Percentiles rank a stretch among this genome's conserved stretches.
phyloP scores from a whole-genome alignment of 2,888 invertebrate species.

The Drosophila paramelanica region DNA sequence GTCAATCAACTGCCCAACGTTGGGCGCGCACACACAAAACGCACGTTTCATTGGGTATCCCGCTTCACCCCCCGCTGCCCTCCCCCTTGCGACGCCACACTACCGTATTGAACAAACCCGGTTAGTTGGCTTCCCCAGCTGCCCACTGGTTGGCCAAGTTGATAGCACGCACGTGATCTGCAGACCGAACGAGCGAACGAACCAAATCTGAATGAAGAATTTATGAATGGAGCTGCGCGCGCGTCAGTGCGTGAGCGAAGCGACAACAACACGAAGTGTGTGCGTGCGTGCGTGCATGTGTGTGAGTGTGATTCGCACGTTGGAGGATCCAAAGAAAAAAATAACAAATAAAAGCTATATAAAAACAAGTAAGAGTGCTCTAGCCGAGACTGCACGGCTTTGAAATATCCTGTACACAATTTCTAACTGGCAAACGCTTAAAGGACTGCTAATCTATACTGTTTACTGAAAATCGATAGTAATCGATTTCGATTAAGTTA shows the following conservation, averaged over 20 bases:
- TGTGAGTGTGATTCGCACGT: conserved; percentile 33
- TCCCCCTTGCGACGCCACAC: background rate
- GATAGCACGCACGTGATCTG: conserved; percentile 74
- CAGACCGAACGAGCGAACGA: conserved; percentile 54
- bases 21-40: conserved; percentile 20
- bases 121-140: conserved; percentile 33
- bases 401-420: background rate
- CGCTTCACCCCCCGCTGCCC: background rate
- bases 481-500: background rate
- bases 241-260: conserved; percentile 51
- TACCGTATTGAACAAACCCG: conserved; percentile 10
- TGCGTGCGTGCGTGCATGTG: conserved; percentile 13
- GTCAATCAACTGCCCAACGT: conserved; percentile 56
- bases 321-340: conserved; percentile 30
- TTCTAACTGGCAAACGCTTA: no score
- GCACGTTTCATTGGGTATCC: conserved; percentile 22
- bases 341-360: no score
- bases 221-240: conserved; percentile 64
- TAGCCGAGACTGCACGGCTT: background rate
- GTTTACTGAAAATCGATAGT: background rate
- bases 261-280: conserved; percentile 5
- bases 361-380: background rate
- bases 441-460: no score
- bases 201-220: conserved; percentile 70
- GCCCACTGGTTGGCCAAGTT: conserved; percentile 58